Conservation (phyloP, 1,140 invertebrate genomes). For the Trichoplusia ni region DNA sequence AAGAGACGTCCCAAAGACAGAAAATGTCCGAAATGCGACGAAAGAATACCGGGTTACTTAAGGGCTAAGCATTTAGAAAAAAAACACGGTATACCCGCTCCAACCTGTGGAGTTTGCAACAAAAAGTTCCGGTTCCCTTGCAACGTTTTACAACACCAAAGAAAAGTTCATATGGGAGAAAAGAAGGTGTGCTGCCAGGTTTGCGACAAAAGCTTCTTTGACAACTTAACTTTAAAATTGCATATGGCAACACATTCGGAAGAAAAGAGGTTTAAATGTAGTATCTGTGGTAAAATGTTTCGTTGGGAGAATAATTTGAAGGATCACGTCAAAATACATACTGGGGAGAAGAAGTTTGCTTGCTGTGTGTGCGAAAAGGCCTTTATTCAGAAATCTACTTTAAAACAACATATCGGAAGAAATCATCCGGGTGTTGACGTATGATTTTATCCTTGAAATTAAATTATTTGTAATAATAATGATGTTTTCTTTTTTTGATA, state of each 20-base stretch:
- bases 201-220: slow-evolving; percentile 46
- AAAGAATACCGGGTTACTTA: slow-evolving; percentile 37
- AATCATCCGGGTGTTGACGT: slow-evolving; percentile 2
- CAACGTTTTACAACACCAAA: slow-evolving; percentile 50
- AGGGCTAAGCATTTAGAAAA: slow-evolving; percentile 45
- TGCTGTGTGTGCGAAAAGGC: slow-evolving; percentile 36
- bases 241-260: slow-evolving; percentile 75
- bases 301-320: slow-evolving; percentile 45
- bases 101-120: slow-evolving; percentile 47
- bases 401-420: neutral
- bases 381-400: slow-evolving; percentile 39
- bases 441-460: neutral
- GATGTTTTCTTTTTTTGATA: neutral
- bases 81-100: slow-evolving; percentile 43
- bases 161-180: slow-evolving; percentile 45
- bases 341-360: slow-evolving; percentile 30
- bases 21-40: slow-evolving; percentile 46
- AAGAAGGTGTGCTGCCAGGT: slow-evolving; percentile 33
- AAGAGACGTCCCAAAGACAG: slow-evolving; percentile 34
- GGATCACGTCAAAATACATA: slow-evolving; percentile 43
- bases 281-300: slow-evolving; percentile 32
- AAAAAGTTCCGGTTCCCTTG: slow-evolving; percentile 47
- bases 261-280: slow-evolving; percentile 76
- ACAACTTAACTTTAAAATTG: slow-evolving; percentile 52
- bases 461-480: neutral